Conservation (phyloP, 2,113 vertebrate species). For the Takifugu flavidus region DNA sequence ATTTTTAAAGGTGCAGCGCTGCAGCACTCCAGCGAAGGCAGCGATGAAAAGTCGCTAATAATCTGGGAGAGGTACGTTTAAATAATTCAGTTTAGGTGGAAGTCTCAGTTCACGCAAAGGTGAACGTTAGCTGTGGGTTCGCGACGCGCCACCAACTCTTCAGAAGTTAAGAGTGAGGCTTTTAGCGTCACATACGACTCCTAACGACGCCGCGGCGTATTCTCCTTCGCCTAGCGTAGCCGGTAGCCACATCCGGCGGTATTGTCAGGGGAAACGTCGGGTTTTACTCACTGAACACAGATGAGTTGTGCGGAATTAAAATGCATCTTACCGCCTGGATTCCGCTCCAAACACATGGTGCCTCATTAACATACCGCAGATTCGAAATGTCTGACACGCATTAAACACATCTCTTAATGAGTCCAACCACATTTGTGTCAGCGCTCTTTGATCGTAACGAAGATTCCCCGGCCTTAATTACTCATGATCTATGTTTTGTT, state of each 20-base stretch:
- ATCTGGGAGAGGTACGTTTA: no score
- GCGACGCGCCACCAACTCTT: no score
- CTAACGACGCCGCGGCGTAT: not conserved
- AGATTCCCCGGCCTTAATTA: slow-evolving; percentile 59
- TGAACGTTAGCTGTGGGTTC: no score
- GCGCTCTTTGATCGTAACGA: slow-evolving; percentile 65
- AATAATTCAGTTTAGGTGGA: not conserved
- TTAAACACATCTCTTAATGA: slow-evolving; percentile 71
- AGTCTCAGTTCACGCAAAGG: not conserved
- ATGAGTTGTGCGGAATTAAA: slow-evolving; percentile 1
- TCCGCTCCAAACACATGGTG: slow-evolving; percentile 32
- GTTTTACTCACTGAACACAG: not conserved
- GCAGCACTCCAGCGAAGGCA: not conserved
- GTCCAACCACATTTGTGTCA: slow-evolving; percentile 50
- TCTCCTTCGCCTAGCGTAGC: no score
- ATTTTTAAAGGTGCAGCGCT: not conserved
- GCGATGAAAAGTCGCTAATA: not conserved
- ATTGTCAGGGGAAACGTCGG: slow-evolving; percentile 13
- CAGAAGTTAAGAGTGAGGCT: no score
- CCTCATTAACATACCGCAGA: slow-evolving; percentile 42
- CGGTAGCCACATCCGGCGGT: not conserved
- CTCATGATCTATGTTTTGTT: slow-evolving; percentile 51
- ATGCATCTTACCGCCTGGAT: slow-evolving; percentile 3
- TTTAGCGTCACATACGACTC: not conserved
- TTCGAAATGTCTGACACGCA: slow-evolving; percentile 63